phyloP scores from a whole-genome alignment of 2,797 vertebrate species.

The Thunnus albacares region DNA sequence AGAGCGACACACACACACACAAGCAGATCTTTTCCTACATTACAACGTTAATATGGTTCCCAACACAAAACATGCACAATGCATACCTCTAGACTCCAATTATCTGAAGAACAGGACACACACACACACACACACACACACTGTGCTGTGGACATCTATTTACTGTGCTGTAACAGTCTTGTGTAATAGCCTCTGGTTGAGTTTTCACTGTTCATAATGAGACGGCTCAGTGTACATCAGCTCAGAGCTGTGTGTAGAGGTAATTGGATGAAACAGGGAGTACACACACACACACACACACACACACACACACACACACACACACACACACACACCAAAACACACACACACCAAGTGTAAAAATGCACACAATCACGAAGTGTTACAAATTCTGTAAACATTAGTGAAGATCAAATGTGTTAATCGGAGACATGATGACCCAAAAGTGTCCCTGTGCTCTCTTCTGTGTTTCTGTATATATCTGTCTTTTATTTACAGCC shows the following conservation, averaged over 20 bases:
- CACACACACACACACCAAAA: not conserved
- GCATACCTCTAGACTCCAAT: conserved; percentile 56
- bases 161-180: conserved; percentile 45
- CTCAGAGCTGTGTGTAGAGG: conserved; percentile 53
- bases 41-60: conserved; percentile 2
- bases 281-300: conserved; percentile 4
- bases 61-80: conserved; percentile 2
- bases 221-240: conserved; percentile 59
- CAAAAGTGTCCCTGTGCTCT: not conserved
- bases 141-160: conserved; percentile 15
- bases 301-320: not conserved
- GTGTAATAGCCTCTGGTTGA: conserved; percentile 63
- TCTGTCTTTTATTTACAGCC: conserved; percentile 51
- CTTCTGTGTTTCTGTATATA: conserved; percentile 7
- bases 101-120: conserved; percentile 34
- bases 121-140: conserved; percentile 24
- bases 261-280: conserved; percentile 62
- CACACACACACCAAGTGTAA: not conserved
- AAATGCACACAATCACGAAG: not conserved
- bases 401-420: conserved; percentile 33
- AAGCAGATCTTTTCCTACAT: not conserved
- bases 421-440: conserved; percentile 14
- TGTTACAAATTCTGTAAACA: conserved; percentile 28
- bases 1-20: not conserved
- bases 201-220: conserved; percentile 71